Evolutionary conservation across 2,888 invertebrate genomes (phyloP).

Genomic region (Nemurella pictetii): DNA sequence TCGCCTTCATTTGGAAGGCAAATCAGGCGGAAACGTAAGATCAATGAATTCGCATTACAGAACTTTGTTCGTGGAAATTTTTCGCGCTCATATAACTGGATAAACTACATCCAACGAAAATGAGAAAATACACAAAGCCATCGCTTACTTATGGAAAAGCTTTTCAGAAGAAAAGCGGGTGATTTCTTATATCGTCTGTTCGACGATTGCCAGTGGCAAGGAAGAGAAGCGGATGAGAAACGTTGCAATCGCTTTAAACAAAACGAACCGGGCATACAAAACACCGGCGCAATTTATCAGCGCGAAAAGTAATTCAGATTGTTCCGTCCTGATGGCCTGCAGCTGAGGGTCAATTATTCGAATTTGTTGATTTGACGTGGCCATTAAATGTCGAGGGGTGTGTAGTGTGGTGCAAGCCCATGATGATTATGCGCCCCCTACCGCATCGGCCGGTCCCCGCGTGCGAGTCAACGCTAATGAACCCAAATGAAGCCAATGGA

Average conservation of each 20-base stretch:
- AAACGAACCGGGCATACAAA: not conserved
- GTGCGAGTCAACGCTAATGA: not conserved
- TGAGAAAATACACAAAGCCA: not conserved
- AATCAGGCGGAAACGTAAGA: constrained; percentile 28
- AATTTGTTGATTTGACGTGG: not conserved
- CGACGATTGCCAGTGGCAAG: not conserved
- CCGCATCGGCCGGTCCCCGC: no score
- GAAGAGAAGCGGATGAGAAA: not conserved
- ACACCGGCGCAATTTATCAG: not conserved
- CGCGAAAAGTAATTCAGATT: not conserved
- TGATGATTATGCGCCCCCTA: not conserved
- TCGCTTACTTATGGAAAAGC: not conserved
- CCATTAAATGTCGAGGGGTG: not conserved
- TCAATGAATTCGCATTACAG: constrained; percentile 38
- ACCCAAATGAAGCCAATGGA: not conserved
- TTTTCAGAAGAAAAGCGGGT: not conserved
- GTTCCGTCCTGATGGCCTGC: not conserved
- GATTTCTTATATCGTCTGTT: no score
- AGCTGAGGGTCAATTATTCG: not conserved
- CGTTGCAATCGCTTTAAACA: not conserved
- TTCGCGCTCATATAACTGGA: not conserved
- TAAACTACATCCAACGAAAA: no score
- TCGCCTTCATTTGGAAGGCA: constrained; percentile 34
- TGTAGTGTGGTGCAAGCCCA: not conserved
- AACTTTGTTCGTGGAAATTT: not conserved